Conservation (phyloP, 2,797 vertebrate genomes). For the Eulemur coronatus region DNA sequence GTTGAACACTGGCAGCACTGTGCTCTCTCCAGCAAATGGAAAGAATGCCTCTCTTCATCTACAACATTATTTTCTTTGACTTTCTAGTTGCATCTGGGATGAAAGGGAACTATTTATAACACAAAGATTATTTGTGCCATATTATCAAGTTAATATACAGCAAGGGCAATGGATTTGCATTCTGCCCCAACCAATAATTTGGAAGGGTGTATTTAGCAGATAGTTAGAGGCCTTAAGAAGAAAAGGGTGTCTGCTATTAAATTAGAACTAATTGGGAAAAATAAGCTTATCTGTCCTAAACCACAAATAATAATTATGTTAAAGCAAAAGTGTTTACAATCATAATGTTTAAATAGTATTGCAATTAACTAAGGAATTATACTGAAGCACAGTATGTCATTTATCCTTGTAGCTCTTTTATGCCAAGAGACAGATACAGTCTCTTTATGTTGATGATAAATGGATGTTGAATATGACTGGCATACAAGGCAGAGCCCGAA, state of each 20-base stretch:
- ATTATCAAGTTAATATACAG: constrained; percentile 64
- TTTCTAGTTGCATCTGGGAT: constrained; percentile 51
- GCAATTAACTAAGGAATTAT: constrained; percentile 18
- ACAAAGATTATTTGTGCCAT: constrained; percentile 60
- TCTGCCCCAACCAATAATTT: constrained; percentile 54
- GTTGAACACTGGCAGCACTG: constrained; percentile 51
- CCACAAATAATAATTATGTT: constrained; percentile 27
- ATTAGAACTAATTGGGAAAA: constrained; percentile 54
- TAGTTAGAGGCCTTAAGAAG: constrained; percentile 36
- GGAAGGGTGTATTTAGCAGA: constrained; percentile 56
- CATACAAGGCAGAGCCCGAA: not conserved
- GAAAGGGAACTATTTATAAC: constrained; percentile 63
- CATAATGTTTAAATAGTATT: constrained; percentile 7
- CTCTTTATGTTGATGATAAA: not conserved
- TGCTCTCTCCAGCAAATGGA: constrained; percentile 38
- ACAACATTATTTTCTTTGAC: constrained; percentile 50
- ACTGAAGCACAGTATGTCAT: not conserved
- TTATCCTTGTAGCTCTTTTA: not conserved
- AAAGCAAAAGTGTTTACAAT: constrained; percentile 27
- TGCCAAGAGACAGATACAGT: not conserved
- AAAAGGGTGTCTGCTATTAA: constrained; percentile 39
- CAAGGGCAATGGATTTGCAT: constrained; percentile 44
- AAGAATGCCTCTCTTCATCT: constrained; percentile 45
- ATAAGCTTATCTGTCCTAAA: constrained; percentile 44
- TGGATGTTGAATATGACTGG: not conserved